Percentiles rank a stretch among this genome's conserved stretches.
phyloP scores from a whole-genome alignment of 2,113 vertebrate species.

The Petromus typicus region DNA sequence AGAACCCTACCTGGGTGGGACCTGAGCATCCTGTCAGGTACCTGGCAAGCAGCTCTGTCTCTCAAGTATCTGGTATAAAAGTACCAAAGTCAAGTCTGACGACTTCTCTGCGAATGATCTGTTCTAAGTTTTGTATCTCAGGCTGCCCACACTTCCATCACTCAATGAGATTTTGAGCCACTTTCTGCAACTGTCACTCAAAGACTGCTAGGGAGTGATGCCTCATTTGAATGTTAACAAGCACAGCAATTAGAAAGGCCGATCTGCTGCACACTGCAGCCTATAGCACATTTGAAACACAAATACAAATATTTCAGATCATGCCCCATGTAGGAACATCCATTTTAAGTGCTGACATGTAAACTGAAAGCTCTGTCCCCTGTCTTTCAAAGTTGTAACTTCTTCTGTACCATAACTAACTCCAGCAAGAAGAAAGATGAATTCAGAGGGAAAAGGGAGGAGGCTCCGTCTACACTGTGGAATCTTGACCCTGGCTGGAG shows the following conservation, averaged over 20 bases:
- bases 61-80: not conserved
- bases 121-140: not conserved
- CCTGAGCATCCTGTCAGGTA: not conserved
- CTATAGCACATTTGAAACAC: slow-evolving; percentile 62
- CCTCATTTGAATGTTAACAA: slow-evolving; percentile 73
- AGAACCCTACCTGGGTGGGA: no score
- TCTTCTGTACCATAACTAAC: not conserved
- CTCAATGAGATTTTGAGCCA: slow-evolving; percentile 38
- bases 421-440: not conserved
- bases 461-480: not conserved
- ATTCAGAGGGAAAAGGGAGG: not conserved
- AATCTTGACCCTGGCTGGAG: not conserved
- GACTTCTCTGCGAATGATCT: not conserved
- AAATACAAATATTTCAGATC: slow-evolving; percentile 73
- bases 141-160: not conserved
- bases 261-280: slow-evolving; percentile 56
- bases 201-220: slow-evolving; percentile 10
- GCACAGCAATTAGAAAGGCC: slow-evolving; percentile 72
- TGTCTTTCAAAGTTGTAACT: not conserved
- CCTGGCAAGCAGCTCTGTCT: not conserved
- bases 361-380: not conserved
- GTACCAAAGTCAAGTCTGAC: not conserved
- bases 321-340: not conserved
- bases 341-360: not conserved
- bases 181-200: slow-evolving; percentile 61